Conservation (phyloP, 2,797 vertebrate species). For the Urophycis tenuis region DNA sequence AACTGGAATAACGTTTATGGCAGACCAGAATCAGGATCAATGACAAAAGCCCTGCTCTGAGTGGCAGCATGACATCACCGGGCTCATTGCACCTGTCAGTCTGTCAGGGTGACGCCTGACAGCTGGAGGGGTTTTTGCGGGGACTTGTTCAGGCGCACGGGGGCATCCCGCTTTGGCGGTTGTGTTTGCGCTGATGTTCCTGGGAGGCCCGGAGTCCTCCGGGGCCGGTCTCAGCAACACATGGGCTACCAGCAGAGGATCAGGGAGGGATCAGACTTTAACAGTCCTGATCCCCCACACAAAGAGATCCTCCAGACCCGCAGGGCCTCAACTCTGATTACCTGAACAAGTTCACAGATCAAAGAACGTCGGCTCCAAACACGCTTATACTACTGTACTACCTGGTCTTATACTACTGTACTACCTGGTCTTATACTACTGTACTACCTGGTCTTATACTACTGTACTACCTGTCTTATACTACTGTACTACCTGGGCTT, state of each 20-base stretch:
- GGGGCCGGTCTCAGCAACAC: too few relatives aligned
- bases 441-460: too few relatives aligned
- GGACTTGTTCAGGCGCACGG: background rate
- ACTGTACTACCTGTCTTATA: background rate
- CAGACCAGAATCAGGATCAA: background rate
- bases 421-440: background rate
- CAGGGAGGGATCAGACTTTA: background rate
- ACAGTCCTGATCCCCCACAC: background rate
- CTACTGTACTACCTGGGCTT: background rate
- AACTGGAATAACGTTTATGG: background rate
- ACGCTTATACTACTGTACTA: background rate
- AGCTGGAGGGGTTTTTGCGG: background rate
- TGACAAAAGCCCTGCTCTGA: background rate
- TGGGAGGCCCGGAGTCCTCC: background rate
- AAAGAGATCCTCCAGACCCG: background rate
- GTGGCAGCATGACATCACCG: background rate
- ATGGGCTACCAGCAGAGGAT: background rate
- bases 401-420: background rate
- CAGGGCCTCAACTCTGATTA: background rate
- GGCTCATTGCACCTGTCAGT: background rate
- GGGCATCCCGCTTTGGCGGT: background rate
- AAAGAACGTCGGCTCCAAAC: background rate
- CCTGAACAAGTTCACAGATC: background rate
- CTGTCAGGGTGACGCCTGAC: background rate
- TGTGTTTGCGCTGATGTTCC: background rate